phyloP scores from a whole-genome alignment of 2,113 vertebrate genomes.

The Atlantisia rogersi region DNA sequence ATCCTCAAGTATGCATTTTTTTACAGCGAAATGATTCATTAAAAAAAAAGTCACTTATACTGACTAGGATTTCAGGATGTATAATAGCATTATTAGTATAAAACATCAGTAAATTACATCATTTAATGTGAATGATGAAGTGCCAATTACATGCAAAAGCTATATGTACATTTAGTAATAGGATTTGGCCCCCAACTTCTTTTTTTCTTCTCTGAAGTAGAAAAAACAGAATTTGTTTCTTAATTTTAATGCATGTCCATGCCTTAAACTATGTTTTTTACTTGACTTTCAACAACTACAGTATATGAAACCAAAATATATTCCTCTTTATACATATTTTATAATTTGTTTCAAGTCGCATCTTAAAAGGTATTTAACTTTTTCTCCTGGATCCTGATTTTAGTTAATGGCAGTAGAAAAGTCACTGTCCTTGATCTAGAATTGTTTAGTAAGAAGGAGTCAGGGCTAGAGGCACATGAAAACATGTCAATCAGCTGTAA shows the following conservation, averaged over 20 bases:
- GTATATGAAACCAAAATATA: slow-evolving; percentile 54
- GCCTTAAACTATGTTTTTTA: slow-evolving; percentile 71
- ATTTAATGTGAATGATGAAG: not conserved
- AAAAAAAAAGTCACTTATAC: not conserved
- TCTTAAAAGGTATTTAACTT: slow-evolving; percentile 77
- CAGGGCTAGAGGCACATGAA: slow-evolving; percentile 83
- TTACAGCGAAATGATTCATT: not conserved
- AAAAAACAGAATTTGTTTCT: slow-evolving; percentile 34
- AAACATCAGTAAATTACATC: not conserved
- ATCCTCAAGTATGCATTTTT: not conserved
- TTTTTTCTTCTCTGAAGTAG: not conserved
- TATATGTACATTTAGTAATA: not conserved
- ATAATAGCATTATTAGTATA: not conserved
- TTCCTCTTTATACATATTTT: slow-evolving; percentile 80
- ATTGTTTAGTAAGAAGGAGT: slow-evolving; percentile 73
- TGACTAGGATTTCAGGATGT: not conserved
- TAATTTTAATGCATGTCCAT: slow-evolving; percentile 62
- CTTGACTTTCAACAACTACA: slow-evolving; percentile 75
- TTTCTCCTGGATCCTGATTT: slow-evolving; percentile 75
- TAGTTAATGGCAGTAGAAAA: slow-evolving; percentile 78
- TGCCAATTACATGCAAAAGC: not conserved
- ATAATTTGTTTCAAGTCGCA: slow-evolving; percentile 77
- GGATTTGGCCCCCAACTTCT: not conserved
- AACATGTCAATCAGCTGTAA: slow-evolving; percentile 93
- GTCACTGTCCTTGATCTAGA: slow-evolving; percentile 80